Base-by-base conservation (phyloP, 2,113 vertebrate genomes). In the Acinonyx jubatus region DNA sequence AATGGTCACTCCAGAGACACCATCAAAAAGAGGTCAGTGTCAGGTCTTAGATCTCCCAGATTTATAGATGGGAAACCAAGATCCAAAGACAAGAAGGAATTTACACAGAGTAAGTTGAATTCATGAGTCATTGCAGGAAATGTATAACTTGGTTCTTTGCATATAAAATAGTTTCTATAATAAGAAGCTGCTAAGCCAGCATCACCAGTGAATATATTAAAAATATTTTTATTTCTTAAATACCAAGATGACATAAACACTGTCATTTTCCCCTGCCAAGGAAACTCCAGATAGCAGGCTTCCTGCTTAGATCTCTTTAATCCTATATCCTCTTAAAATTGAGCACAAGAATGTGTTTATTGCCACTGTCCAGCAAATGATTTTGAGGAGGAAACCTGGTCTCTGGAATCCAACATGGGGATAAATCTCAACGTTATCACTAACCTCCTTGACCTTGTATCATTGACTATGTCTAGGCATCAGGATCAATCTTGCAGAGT, bases 211-310 rank as follows among this genome's bases (percentile, higher is more conserved):
- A 81, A 94, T 50, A 95, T 48, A 92, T 52, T 86, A 73, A 71
- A 96, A 89, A 80, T 71, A 76, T 41, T 90, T 94, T 81, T 69
- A 79, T 87, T 85, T 85, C 78, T 92, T 73, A 90, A 89, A 66
- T 94, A 45, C 36, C 21, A 36, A 71, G 63, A 76, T 57, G 79
- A 76, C n/a, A 89, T 61, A 86, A 89, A 80, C 69, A 41, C 13
- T 78, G 3, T 79, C 25, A 69, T 91, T 95, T 94, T 21, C 25
- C 21, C 63, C 48, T 66, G 19, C 80, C 83, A 68, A 96, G 33
- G 3, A 71, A 82, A 38, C 13, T 73, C n/a, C 63, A 69, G 31
- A 71, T 33, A 82, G 92, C 25, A 96, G 36, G 18, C 36, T 79
- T 89, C 66, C 94, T 92, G 38, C 69, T 85, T 69, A 91, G 57